phyloP scores from a whole-genome alignment of 2,797 vertebrate species.

The Eleutherodactylus coqui region DNA sequence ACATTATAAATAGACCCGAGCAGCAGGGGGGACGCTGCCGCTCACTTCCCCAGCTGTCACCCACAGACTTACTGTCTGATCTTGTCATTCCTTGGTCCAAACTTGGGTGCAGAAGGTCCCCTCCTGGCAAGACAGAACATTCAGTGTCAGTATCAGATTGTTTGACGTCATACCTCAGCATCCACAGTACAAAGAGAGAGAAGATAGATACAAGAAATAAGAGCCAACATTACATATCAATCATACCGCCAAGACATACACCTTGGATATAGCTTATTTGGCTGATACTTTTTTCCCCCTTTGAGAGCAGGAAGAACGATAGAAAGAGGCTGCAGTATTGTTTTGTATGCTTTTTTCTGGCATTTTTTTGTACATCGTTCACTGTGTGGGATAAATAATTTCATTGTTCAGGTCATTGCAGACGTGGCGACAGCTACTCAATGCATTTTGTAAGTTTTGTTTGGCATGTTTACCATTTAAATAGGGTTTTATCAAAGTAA shows the following conservation, averaged over 20 bases:
- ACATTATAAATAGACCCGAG: conserved; percentile 38
- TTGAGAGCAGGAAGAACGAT: too few species aligned
- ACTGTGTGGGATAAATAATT: too few species aligned
- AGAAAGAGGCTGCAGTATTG: too few species aligned
- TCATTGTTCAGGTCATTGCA: too few species aligned
- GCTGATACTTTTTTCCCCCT: too few species aligned
- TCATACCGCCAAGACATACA: not conserved
- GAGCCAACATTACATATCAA: not conserved
- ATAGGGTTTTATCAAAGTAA: too few species aligned
- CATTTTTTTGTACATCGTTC: too few species aligned
- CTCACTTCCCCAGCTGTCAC: conserved; percentile 45
- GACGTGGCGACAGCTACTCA: too few species aligned
- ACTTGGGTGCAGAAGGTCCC: conserved; percentile 92
- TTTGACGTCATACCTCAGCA: not conserved
- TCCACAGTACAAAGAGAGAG: conserved; percentile 7
- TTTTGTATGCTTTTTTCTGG: too few species aligned
- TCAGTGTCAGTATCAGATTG: conserved; percentile 50
- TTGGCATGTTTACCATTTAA: too few species aligned
- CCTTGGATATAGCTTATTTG: too few species aligned
- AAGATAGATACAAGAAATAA: not conserved
- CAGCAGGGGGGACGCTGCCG: conserved; percentile 24
- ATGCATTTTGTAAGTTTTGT: too few species aligned
- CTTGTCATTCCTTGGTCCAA: conserved; percentile 95
- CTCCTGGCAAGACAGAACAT: conserved; percentile 80
- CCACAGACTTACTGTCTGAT: conserved; percentile 91